These are phyloP conservation scores for Seira musarum DNA, from an alignment of 2,888 invertebrate species.

Conservation along the genomic window DNA sequence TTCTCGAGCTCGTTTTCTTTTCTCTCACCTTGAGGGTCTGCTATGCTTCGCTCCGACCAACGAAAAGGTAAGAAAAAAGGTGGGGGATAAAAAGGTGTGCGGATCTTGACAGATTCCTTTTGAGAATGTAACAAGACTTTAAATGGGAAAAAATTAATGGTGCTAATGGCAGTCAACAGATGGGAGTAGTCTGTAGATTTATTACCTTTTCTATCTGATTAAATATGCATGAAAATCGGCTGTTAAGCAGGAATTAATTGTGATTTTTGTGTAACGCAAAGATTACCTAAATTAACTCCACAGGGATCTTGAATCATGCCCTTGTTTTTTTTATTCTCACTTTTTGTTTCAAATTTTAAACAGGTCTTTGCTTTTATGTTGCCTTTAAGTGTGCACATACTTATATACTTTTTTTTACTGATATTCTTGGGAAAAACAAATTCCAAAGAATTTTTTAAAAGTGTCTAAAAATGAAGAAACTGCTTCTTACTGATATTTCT, in stretches of 20 bases:
- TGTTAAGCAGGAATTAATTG: too few relatives aligned
- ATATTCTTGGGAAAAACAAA: not conserved
- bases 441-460: not conserved
- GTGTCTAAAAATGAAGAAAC: not conserved
- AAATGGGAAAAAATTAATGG: slow-evolving; percentile 11
- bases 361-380: too few relatives aligned
- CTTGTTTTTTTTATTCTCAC: too few relatives aligned
- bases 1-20: slow-evolving; percentile 5
- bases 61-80: slow-evolving; percentile 15
- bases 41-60: too few relatives aligned
- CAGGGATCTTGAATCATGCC: too few relatives aligned
- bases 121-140: slow-evolving; percentile 1
- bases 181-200: slow-evolving; percentile 21
- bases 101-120: slow-evolving; percentile 44
- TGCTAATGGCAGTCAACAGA: slow-evolving; percentile 12
- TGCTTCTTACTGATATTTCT: not conserved
- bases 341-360: too few relatives aligned
- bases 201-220: not conserved
- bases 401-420: not conserved
- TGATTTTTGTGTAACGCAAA: not conserved
- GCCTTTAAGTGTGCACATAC: too few relatives aligned
- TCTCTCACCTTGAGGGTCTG: slow-evolving; percentile 39
- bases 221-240: not conserved
- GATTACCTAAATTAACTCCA: not conserved
- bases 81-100: slow-evolving; percentile 15